A percentile compares a stretch with the other conserved stretches of the same genome.
Conservation (phyloP, 2,797 vertebrate genomes). For the Carcharodon carcharias region DNA sequence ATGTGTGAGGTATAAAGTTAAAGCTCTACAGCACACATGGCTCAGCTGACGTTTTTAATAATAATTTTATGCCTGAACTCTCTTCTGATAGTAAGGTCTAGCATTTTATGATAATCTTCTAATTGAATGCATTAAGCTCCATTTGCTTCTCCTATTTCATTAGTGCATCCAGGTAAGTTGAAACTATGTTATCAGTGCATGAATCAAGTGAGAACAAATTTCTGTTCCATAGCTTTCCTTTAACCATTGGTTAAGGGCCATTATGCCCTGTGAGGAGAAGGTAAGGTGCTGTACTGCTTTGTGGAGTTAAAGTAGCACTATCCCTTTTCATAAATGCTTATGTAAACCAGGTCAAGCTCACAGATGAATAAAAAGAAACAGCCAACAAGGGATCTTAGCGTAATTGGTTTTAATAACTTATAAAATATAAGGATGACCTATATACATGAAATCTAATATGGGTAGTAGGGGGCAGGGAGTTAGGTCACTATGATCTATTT, state of each 20-base stretch:
- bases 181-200: neutral
- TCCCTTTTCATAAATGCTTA: neutral
- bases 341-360: conserved; percentile 32
- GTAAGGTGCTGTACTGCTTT: neutral
- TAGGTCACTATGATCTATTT: conserved; percentile 20
- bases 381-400: neutral
- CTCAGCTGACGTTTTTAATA: neutral
- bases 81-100: neutral
- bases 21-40: neutral
- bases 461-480: conserved; percentile 19
- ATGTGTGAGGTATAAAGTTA: neutral
- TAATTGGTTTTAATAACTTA: conserved; percentile 35
- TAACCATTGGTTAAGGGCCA: neutral
- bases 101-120: neutral
- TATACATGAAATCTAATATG: conserved; percentile 22
- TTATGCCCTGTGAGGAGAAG: conserved; percentile 4
- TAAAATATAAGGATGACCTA: conserved; percentile 33
- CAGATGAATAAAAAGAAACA: conserved; percentile 23
- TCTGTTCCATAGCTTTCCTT: neutral
- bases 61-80: neutral
- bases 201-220: conserved; percentile 9
- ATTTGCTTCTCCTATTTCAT: neutral
- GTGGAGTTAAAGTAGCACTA: conserved; percentile 8
- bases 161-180: neutral
- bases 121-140: neutral